Evolutionary conservation across 2,113 vertebrate genomes (phyloP).

Genomic region (Psophia crepitans): DNA sequence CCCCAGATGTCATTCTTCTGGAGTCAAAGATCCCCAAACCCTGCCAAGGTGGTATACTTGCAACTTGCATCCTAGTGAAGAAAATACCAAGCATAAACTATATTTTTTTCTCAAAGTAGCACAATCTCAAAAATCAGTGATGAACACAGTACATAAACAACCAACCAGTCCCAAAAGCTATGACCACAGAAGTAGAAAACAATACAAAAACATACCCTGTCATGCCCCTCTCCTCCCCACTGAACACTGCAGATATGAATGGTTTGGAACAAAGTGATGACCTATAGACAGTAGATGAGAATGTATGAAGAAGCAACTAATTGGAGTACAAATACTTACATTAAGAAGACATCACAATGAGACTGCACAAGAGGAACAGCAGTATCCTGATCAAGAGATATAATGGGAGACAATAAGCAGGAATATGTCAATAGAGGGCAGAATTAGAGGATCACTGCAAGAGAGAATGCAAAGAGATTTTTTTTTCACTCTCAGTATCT

Average conservation of each 20-base stretch:
- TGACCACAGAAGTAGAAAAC: constrained; percentile 45
- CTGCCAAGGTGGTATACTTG: neutral
- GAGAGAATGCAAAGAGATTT: constrained; percentile 32
- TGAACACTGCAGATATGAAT: neutral
- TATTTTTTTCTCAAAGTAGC: neutral
- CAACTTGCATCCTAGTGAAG: neutral
- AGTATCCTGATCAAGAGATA: constrained; percentile 58
- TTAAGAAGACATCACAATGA: constrained; percentile 59
- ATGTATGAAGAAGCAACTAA: constrained; percentile 31
- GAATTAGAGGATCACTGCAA: constrained; percentile 21
- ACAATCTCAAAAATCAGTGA: neutral
- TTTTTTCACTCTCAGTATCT: neutral
- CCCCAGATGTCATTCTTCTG: neutral
- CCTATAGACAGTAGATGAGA: neutral
- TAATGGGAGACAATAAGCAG: constrained; percentile 57
- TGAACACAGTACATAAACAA: neutral
- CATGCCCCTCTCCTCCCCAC: neutral
- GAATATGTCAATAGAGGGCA: constrained; percentile 40
- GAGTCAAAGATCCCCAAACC: neutral
- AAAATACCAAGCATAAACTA: neutral
- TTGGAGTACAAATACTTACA: constrained; percentile 44
- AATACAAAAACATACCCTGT: constrained; percentile 4
- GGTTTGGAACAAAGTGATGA: constrained; percentile 34
- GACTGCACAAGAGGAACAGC: constrained; percentile 48
- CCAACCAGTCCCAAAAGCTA: constrained; percentile 11